These are phyloP conservation scores for Pituophis catenifer DNA, from an alignment of 2,113 vertebrate species.

Conservation along the genomic window DNA sequence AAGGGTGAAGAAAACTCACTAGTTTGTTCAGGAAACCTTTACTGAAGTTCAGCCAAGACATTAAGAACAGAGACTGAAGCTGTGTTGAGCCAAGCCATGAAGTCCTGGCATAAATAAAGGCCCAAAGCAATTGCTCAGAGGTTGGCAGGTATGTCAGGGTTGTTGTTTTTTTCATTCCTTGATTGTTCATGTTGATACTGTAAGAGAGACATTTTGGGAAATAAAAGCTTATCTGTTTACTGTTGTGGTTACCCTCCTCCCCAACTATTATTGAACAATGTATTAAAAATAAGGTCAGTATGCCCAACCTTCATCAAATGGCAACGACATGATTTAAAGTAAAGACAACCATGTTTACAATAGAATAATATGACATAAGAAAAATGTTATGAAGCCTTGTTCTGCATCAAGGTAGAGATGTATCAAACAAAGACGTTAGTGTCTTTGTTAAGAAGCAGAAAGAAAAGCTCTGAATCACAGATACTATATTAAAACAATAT, in stretches of 20 bases:
- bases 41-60: not conserved
- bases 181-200: not conserved
- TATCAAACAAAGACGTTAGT: not conserved
- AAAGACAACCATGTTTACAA: not conserved
- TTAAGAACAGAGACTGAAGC: not conserved
- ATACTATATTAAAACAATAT: not conserved
- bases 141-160: not conserved
- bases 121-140: not conserved
- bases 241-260: not conserved
- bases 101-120: not conserved
- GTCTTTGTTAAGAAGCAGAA: not conserved
- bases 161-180: not conserved
- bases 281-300: not conserved
- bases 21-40: not conserved
- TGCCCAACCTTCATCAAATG: not conserved
- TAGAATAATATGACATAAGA: not conserved
- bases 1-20: not conserved
- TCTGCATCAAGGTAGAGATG: not conserved
- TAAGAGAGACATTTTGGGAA: not conserved
- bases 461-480: not conserved
- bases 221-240: not conserved
- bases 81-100: not conserved
- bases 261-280: not conserved
- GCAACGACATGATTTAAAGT: not conserved
- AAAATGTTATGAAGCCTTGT: not conserved